Base-by-base conservation (phyloP, 2,797 vertebrate genomes). In the Fundulus diaphanus region DNA sequence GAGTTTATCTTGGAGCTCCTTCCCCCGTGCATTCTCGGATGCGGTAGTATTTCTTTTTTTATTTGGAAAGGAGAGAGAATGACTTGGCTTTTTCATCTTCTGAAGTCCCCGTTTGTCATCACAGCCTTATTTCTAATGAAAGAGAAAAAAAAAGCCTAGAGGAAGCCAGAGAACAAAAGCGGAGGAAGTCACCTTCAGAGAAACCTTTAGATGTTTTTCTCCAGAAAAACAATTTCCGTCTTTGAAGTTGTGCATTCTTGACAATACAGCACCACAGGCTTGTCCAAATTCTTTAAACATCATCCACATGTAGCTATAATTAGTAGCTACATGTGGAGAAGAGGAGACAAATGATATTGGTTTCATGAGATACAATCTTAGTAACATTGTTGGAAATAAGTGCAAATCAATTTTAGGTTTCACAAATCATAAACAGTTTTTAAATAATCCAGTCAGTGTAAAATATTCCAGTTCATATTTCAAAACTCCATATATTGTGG, bases 41-140 rank as follows among this genome's bases (percentile, higher is more conserved):
- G 31, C 87, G 79, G 72, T 79, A 35, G 61, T 71, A 71, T 83
- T 83, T 83, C 78, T 63, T 37, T 12, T 20, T 61, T 35, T 37
- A 37, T 77, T 27, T 59, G 74, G 74, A 82, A 70, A 79, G 69
- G 74, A 44, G 31, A 79, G 71, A 84, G 75, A 78, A 89, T 88
- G 81, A 84, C 85, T 90, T n/a, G 51, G 69, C 86, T 86, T 63
- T 79, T 87, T 91, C 87, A 88, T 73, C 63, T 87, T 66, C 89
- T 88, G 85, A 90, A 92, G 77, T 37, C 70, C 87, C 84, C 83
- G 70, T 88, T 85, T 82, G 74, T 90, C 88, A 87, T 35, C 52
- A 76, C 59, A 35, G 73, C 68, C 77, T 75, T 76, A 61, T 72
- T 80, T 67, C 24, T 59, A 68, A 65, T 76, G n/a, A 85, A 81